phyloP scores from a whole-genome alignment of 2,797 vertebrate genomes.

The Danio albolineatus region DNA sequence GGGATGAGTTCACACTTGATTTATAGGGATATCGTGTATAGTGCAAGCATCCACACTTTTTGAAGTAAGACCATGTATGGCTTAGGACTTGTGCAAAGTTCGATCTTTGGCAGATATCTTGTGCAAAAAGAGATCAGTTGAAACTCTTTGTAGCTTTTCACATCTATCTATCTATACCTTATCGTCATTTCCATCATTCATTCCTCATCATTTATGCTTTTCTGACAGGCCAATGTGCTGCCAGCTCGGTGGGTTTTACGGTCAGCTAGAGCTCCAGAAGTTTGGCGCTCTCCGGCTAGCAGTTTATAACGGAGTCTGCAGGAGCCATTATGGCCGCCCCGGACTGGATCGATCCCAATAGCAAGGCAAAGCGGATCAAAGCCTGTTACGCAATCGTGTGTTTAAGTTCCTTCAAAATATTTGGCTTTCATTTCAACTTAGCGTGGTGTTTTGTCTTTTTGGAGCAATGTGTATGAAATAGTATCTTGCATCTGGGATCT shows the following conservation, averaged over 20 bases:
- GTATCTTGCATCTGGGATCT: slow-evolving; percentile 9
- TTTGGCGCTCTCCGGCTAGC: slow-evolving; percentile 24
- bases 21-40: slow-evolving; percentile 27
- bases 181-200: slow-evolving; percentile 31
- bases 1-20: slow-evolving; percentile 31
- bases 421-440: slow-evolving; percentile 28
- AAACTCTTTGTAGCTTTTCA: slow-evolving; percentile 23
- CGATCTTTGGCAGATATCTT: slow-evolving; percentile 3
- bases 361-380: slow-evolving; percentile 47
- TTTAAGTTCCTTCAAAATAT: slow-evolving; percentile 47
- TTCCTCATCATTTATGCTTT: slow-evolving; percentile 27
- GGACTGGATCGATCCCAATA: slow-evolving; percentile 26
- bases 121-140: slow-evolving; percentile 6
- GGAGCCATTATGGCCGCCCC: slow-evolving; percentile 54
- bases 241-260: slow-evolving; percentile 54
- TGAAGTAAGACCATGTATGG: slow-evolving; percentile 19
- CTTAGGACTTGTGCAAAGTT: slow-evolving; percentile 10
- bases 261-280: slow-evolving; percentile 45
- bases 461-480: slow-evolving; percentile 10
- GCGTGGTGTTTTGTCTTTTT: slow-evolving; percentile 28
- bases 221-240: slow-evolving; percentile 56
- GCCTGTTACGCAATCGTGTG: slow-evolving; percentile 52
- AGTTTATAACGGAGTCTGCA: slow-evolving; percentile 60
- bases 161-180: slow-evolving; percentile 43
- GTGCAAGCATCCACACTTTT: neutral